Percentiles rank a stretch among this genome's conserved stretches.
These are phyloP conservation scores for Meganola albula DNA, from an alignment of 2,888 invertebrate species.

Conservation along the genomic window DNA sequence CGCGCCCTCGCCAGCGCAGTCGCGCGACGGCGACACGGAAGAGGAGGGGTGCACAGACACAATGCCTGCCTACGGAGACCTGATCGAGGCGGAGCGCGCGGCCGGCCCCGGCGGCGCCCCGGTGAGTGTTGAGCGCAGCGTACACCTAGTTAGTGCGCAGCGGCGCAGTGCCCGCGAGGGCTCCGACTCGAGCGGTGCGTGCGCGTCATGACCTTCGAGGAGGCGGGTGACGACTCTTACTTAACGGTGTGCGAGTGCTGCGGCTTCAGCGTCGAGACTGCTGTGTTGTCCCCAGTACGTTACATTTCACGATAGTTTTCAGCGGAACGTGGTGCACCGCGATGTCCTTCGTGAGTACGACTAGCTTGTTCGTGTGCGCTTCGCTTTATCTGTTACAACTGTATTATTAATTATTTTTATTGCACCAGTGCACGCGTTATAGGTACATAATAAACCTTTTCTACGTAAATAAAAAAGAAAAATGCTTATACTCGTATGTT, in stretches of 20 bases:
- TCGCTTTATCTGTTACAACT: slow-evolving; percentile 28
- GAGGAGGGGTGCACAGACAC: slow-evolving; percentile 67
- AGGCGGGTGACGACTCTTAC: slow-evolving; percentile 67
- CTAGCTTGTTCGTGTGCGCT: slow-evolving; percentile 52
- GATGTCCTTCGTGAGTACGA: slow-evolving; percentile 73
- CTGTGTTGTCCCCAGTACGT: slow-evolving; percentile 72
- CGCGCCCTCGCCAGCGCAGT: slow-evolving; percentile 54
- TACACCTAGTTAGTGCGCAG: slow-evolving; percentile 25
- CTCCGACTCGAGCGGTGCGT: slow-evolving; percentile 67
- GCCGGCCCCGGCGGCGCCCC: slow-evolving; percentile 46
- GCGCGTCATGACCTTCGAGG: slow-evolving; percentile 76
- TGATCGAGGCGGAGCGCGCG: slow-evolving; percentile 62
- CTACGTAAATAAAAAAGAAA: no score
- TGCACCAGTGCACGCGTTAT: slow-evolving; percentile 45
- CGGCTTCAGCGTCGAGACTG: slow-evolving; percentile 74
- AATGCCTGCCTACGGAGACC: slow-evolving; percentile 76
- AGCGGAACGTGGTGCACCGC: slow-evolving; percentile 50
- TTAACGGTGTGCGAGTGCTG: slow-evolving; percentile 75
- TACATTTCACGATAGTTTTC: slow-evolving; percentile 68
- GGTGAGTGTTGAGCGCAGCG: slow-evolving; percentile 46
- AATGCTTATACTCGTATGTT: no score
- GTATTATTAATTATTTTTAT: slow-evolving; percentile 29
- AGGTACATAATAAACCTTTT: no score
- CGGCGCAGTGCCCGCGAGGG: slow-evolving; percentile 49
- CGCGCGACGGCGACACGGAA: slow-evolving; percentile 62